A percentile compares a stretch with the other conserved stretches of the same genome.
These are phyloP conservation scores for Tetrao urogallus DNA, from an alignment of 2,113 vertebrate genomes.

Conservation along the genomic window DNA sequence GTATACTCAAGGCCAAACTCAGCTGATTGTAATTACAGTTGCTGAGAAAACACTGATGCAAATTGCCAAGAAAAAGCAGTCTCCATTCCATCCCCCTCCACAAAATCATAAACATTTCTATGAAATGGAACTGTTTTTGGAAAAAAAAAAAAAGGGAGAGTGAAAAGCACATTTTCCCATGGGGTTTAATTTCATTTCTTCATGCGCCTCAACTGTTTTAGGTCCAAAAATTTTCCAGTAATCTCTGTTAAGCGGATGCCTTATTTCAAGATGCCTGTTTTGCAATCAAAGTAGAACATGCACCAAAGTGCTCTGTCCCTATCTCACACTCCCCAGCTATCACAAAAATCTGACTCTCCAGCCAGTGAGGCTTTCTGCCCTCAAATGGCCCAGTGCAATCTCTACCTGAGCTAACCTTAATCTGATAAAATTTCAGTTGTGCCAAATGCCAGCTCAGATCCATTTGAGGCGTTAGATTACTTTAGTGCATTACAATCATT, in stretches of 20 bases:
- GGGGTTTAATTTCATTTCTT: conserved; percentile 43
- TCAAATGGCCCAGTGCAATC: background rate
- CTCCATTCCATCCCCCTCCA: conserved; percentile 2
- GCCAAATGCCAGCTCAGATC: background rate
- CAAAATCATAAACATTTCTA: conserved; percentile 54
- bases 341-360: conserved; percentile 3
- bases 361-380: background rate
- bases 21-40: conserved; percentile 59
- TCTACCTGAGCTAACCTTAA: background rate
- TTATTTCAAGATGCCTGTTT: conserved; percentile 45
- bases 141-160: conserved; percentile 22
- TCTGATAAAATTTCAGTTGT: background rate
- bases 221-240: conserved; percentile 30
- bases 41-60: conserved; percentile 14
- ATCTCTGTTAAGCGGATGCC: background rate
- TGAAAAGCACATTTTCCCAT: conserved; percentile 40
- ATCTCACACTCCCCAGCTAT: conserved; percentile 2
- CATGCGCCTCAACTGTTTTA: background rate
- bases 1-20: conserved; percentile 22
- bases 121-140: conserved; percentile 28
- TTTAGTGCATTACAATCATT: fast-evolving
- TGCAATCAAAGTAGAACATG: conserved; percentile 19
- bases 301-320: background rate
- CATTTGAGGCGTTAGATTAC: background rate
- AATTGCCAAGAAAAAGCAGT: conserved; percentile 43